Conservation (phyloP, 2,113 vertebrate genomes). For the Corapipo altera region DNA sequence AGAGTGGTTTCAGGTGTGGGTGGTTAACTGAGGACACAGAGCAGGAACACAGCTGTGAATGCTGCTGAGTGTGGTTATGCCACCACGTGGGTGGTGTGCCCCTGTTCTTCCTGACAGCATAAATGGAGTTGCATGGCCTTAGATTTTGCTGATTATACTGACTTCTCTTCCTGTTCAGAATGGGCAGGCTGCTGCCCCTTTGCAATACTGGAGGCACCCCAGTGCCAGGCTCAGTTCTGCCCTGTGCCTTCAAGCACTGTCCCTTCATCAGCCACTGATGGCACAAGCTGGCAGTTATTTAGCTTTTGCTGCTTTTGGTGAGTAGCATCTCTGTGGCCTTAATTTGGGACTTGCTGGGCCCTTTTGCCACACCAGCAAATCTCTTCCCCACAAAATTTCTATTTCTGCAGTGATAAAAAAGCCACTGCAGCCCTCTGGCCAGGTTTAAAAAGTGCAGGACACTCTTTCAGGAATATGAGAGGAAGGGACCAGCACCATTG, state of each 20-base stretch:
- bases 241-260: background rate
- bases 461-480: background rate
- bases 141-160: background rate
- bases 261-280: background rate
- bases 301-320: background rate
- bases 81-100: fast-evolving
- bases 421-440: background rate
- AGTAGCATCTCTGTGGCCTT: background rate
- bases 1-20: background rate
- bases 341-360: background rate
- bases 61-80: background rate
- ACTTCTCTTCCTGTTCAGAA: background rate
- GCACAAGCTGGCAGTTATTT: background rate
- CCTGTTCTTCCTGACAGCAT: background rate
- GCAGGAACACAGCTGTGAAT: background rate
- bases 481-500: background rate
- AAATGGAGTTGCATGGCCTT: background rate
- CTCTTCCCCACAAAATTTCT: background rate
- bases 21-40: background rate
- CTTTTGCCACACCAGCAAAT: background rate
- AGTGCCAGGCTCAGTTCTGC: background rate
- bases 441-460: background rate
- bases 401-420: background rate
- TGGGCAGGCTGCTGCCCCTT: background rate
- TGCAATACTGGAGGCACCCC: background rate